Evolutionary conservation across 2,113 vertebrate genomes (phyloP), one percentile per base, ranked within the genome.

Genomic region (Gadus chalcogrammus): DNA sequence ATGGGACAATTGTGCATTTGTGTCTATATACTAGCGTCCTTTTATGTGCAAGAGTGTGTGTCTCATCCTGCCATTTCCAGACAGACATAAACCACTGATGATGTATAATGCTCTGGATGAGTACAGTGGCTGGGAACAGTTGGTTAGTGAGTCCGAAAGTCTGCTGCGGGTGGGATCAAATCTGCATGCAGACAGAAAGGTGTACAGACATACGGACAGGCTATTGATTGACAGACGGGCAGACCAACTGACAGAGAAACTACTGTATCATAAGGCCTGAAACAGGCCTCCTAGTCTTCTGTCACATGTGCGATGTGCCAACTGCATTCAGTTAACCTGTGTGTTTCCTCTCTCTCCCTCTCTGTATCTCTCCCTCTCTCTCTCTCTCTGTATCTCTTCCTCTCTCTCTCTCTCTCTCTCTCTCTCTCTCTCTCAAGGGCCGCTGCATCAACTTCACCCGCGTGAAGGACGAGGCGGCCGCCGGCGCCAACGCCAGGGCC

Each of bases 391-490:
- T 22, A 3, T 52, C 24, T 69, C 2, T 60, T n/a, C 74, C 0
- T 83, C 61, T 80, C 35, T 83, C 11, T 22, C 53, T 22, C 1
- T 56, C 62, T 28, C 0, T 20, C 42, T 48, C 12, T 55, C 70
- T 27, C 35, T 31, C 3, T 62, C 56, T 24, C 8, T 5, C 60
- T 38, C 69, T 65, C 24, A 68, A 98, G 96, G 93, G 92, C 28
- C 91, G 91, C 15, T 94, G 92, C 82, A 88, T 94, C 81, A 95
- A 92, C 83, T 95, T 95, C 82, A 91, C 92, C 2, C 82, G 93
- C 24, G 88, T 95, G 74, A 96, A 94, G 72, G 93, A 93, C 0
- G 91, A 92, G 9, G 91, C 91, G 2, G 85, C 81, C 0, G 87
- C 81, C 0, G 91, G 89, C 24, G 85, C 87, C 59, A 88, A 87